Evolutionary conservation across 2,888 invertebrate genomes (phyloP).

Genomic region (Dioctria linearis): DNA sequence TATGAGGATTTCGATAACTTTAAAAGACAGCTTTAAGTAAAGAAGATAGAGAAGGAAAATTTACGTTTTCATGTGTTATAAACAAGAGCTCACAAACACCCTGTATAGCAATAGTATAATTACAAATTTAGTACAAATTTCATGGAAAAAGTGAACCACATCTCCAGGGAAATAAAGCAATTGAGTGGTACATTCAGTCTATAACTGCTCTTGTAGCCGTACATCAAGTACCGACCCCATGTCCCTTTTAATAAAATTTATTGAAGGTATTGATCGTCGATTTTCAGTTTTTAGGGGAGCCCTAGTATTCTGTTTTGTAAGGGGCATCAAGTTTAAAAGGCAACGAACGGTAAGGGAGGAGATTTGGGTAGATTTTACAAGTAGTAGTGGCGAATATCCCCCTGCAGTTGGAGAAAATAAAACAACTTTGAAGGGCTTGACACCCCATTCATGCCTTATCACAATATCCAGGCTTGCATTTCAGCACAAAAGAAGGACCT

Average conservation of each 20-base stretch:
- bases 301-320: background rate
- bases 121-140: conserved; percentile 26
- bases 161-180: conserved; percentile 31
- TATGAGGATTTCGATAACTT: too few relatives aligned
- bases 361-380: conserved; percentile 16
- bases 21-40: too few relatives aligned
- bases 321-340: background rate
- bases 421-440: background rate
- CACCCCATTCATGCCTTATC: conserved; percentile 32
- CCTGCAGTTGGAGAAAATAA: too few relatives aligned
- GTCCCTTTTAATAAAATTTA: conserved; percentile 12
- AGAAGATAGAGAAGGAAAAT: too few relatives aligned
- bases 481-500: background rate
- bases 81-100: too few relatives aligned
- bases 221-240: too few relatives aligned
- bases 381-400: too few relatives aligned
- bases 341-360: background rate
- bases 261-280: conserved; percentile 32
- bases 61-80: background rate
- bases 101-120: conserved; percentile 8
- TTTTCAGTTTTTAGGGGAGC: conserved; percentile 22
- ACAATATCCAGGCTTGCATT: conserved; percentile 37
- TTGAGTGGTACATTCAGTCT: conserved; percentile 4
- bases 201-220: background rate
- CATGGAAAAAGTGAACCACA: background rate